Conservation (phyloP, 2,113 vertebrate species). For the Hippocampus comes region DNA sequence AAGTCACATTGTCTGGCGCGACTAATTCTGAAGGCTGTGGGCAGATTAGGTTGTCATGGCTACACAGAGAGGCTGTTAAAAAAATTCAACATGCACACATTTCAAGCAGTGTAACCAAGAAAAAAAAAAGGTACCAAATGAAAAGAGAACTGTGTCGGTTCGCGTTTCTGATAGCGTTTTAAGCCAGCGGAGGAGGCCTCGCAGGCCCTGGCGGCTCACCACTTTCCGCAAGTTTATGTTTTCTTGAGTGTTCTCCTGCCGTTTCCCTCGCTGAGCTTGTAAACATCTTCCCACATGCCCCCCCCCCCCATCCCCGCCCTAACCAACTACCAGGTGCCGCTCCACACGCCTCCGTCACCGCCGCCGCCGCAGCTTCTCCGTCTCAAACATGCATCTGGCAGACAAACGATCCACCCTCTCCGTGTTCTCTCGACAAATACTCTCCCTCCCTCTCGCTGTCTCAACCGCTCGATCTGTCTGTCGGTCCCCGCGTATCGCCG, state of each 20-base stretch:
- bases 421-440: slow-evolving; percentile 66
- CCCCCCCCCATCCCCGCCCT: slow-evolving; percentile 20
- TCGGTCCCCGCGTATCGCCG: slow-evolving; percentile 51
- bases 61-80: too few relatives aligned
- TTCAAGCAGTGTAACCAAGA: too few relatives aligned
- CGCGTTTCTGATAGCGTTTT: too few relatives aligned
- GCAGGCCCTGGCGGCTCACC: not conserved
- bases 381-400: slow-evolving; percentile 64
- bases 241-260: slow-evolving; percentile 25
- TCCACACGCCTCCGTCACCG: slow-evolving; percentile 20
- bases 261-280: slow-evolving; percentile 36
- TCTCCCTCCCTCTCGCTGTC: slow-evolving; percentile 64
- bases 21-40: not conserved
- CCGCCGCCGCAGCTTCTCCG: slow-evolving; percentile 30
- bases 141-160: too few relatives aligned
- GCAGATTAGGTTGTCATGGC: not conserved
- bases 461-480: slow-evolving; percentile 59
- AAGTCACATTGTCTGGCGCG: too few relatives aligned
- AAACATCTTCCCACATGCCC: slow-evolving; percentile 48
- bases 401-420: slow-evolving; percentile 69
- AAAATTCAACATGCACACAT: too few relatives aligned
- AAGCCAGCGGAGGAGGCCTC: too few relatives aligned
- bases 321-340: slow-evolving; percentile 48
- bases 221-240: not conserved
- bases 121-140: too few relatives aligned